Base-by-base conservation (phyloP, 2,797 vertebrate species). In the Rhinatrema bivittatum region DNA sequence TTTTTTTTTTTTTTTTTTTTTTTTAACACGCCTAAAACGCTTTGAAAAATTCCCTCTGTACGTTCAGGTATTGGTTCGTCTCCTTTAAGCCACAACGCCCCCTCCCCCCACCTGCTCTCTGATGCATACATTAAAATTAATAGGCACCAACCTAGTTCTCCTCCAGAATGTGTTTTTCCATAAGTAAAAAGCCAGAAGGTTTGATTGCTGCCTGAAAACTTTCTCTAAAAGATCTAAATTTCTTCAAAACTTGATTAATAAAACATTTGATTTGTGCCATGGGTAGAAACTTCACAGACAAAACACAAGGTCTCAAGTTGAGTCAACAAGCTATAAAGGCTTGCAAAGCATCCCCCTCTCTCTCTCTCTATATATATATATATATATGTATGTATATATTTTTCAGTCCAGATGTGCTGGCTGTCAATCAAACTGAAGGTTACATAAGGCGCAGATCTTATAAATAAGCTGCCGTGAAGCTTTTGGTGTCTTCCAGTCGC, bases 401-500 rank as follows among this genome's bases (percentile, higher is more conserved):
- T 15, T 10, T 15, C 10, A 6, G 6, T 11, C 28, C 11, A 16
- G 15, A 9, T 16, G 6, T 26, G 14, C 8, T 15, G n/a, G 76
- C 38, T 33, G 37, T 46, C 43, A 38, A 33, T 47, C 33, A 35
- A 25, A 38, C 39, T 42, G 34, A 16, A 21, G 18, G 44, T 47
- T 53, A 38, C 23, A 24, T 42, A 47, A 53, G 21, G 39, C 26
- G 5, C 26, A 27, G 19, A 22, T 37, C 39, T 39, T 42, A 47
- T 42, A 39, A 53, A 47, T 33, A 50, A 50, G 38, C 29, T 39
- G 37, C 33, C 32, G 39, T 29, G 17, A 18, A 20, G 19, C 19
- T 42, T 50, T 50, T 29, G 50, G 42, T 28, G 42, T 29, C 29
- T 50, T 32, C 46, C 46, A 42, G 42, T 39, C 50, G 46, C 37